Evolutionary conservation across 1,140 invertebrate genomes (phyloP), one percentile per base, ranked within the genome.

Genomic region (Lordiphosa mommai): DNA sequence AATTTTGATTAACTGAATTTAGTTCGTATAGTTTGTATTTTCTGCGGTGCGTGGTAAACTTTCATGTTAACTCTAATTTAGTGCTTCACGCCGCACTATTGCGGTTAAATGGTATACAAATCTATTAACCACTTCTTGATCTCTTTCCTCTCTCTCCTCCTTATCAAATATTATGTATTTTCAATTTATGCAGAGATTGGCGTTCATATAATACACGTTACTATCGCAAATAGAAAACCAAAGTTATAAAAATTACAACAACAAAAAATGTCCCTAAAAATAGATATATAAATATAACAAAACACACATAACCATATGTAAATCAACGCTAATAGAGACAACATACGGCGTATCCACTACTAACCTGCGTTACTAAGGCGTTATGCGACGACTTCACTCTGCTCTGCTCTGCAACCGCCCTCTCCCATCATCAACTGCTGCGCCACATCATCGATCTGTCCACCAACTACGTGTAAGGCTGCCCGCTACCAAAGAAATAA

Each of bases 201-300:
- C 86, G 86, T 70, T 61, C 88, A 49, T 88, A 88, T 69, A 88
- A 88, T 60, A 82, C 86, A 60, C 77, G 86, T 52, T 72, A 65
- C 56, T 77, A 88, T 73, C 86, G 86, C 55, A 86, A 86, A 68
- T 88, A 79, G 23, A 23, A 60, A 29, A 49, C 12, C 16, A 53
- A 61, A 60, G 53, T 27, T 53, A 37, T 41, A 68, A 50, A 56
- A 65, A 27, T 58, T 49, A 63, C 44, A 14, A 49, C 40, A 53
- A 48, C 6, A 44, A 34, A 57, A 38, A 52, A 47, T 16, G 5
- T 47, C 14, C 40, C 40, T 13, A 32, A 44, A 60, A 17, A 17
- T 27, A 55, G 34, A 43, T 52, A 66, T 43, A 66, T 58, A 27
- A 29, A 40, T 47, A 55, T 47, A 63, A 44, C 36, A n/a, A n/a